A percentile compares a stretch with the other conserved stretches of the same genome.
Conservation (phyloP, 2,797 vertebrate genomes). For the Rhinophrynus dorsalis region DNA sequence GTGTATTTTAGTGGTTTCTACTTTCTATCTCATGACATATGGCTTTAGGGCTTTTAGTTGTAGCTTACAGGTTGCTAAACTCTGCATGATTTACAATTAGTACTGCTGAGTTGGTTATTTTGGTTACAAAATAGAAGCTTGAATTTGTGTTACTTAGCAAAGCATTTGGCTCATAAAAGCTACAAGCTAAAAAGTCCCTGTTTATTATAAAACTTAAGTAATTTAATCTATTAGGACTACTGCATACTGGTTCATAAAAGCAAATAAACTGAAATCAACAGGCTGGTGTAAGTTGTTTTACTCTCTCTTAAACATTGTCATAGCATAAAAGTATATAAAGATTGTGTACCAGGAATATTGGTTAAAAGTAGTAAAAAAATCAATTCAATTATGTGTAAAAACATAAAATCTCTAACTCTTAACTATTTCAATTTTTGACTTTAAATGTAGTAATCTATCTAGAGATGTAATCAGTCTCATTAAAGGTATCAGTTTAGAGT, state of each 20-base stretch:
- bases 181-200: neutral
- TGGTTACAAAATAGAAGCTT: slow-evolving; percentile 18
- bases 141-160: neutral
- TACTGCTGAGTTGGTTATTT: slow-evolving; percentile 28
- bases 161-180: neutral
- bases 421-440: no score
- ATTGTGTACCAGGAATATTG: no score
- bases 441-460: no score
- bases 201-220: neutral
- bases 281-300: no score
- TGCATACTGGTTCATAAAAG: neutral
- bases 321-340: no score
- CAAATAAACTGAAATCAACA: no score
- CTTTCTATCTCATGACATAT: slow-evolving; percentile 34
- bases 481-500: no score
- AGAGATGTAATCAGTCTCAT: no score
- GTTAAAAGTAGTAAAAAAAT: no score
- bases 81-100: slow-evolving; percentile 42
- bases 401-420: no score
- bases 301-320: no score
- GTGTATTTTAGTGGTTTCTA: slow-evolving; percentile 24
- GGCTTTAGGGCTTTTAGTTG: slow-evolving; percentile 32
- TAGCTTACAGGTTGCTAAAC: slow-evolving; percentile 33
- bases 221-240: neutral
- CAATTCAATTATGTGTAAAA: no score